Base-by-base conservation (phyloP, 2,888 invertebrate genomes). In the Troides oblongomaculatus region DNA sequence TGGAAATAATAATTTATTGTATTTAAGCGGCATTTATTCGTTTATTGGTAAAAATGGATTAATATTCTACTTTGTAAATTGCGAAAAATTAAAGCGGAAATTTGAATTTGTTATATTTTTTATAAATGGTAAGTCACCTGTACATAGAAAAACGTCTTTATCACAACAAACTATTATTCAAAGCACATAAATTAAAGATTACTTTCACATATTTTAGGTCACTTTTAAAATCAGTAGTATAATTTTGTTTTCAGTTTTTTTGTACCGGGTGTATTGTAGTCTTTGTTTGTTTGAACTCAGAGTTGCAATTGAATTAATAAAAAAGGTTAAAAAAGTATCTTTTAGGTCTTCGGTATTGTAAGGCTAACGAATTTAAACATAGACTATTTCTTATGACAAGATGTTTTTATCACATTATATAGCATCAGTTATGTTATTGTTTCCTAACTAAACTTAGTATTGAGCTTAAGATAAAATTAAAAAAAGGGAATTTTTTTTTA, bases 51-150 rank as follows among this genome's bases (percentile, higher is more conserved):
- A 65, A 43, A 43, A 69, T 69, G 69, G 46, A 69, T 50, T 69
- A 10, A 69, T 57, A 36, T 21, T 21, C 4, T 10, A n/a, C 1
- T n/a, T 6, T 21, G 10, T 43, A 21, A 4, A 21, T 17, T n/a
- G n/a, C n/a, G n/a, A n/a, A n/a, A n/a, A n/a, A 25, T 14, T 5
- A 17, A 2, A 18, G 23, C 8, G 5, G 17, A 62, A 50, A 43
- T 50, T 23, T 62, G 1, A 23, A 50, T 46, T 25, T 46, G 21
- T n/a, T 4, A 50, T 25, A 60, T 36, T 60, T 64, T 43, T 68
- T 60, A 68, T 68, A 68, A 68, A 68, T 68, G 68, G 68, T 68
- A 39, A 68, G 68, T 18, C 46, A n/a, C 8, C 58, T 50, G 50
- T 50, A 18, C 0, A 18, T 50, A 50, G 17, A 50, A 14, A 50